Evolutionary conservation across 2,888 invertebrate species (phyloP).

Genomic region (Bugula neritina): DNA sequence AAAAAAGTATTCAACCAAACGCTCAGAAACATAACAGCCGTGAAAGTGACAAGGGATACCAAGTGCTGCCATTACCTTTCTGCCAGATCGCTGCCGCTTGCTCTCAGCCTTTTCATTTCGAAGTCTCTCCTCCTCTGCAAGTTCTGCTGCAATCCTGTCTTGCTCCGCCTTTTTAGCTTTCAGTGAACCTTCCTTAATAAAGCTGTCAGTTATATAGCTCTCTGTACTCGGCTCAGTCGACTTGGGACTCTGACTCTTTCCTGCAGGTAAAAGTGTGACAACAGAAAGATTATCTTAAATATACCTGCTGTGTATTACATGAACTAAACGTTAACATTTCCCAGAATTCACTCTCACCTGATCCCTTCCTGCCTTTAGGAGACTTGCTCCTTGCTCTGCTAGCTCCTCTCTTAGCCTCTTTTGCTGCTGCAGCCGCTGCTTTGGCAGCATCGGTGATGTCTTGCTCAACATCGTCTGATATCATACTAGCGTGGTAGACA

Average conservation of each 20-base stretch:
- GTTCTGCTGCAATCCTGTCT: slow-evolving; percentile 42
- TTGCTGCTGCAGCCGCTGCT: slow-evolving; percentile 38
- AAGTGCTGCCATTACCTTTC: slow-evolving; percentile 6
- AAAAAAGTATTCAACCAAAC: too few relatives aligned
- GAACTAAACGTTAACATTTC: not conserved
- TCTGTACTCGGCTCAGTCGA: slow-evolving; percentile 2
- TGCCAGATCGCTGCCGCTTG: slow-evolving; percentile 12
- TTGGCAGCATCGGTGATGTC: slow-evolving; percentile 33
- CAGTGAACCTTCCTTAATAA: slow-evolving; percentile 43
- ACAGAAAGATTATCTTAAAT: too few relatives aligned
- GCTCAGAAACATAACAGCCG: too few relatives aligned
- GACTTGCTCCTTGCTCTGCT: slow-evolving; percentile 21
- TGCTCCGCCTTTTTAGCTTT: slow-evolving; percentile 48
- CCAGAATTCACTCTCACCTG: slow-evolving; percentile 19
- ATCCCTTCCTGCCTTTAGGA: slow-evolving; percentile 1
- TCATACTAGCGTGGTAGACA: slow-evolving; percentile 45
- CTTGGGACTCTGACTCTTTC: slow-evolving; percentile 25
- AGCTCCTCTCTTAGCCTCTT: slow-evolving; percentile 28
- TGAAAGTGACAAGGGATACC: too few relatives aligned
- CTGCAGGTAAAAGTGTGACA: not conserved
- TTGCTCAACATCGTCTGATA: slow-evolving; percentile 45
- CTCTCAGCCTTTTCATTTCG: slow-evolving; percentile 36
- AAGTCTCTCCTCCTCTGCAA: slow-evolving; percentile 45
- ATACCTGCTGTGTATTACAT: not conserved
- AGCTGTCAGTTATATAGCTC: slow-evolving; percentile 32